Conservation (phyloP, 2,113 vertebrate genomes). For the Vulpes lagopus region DNA sequence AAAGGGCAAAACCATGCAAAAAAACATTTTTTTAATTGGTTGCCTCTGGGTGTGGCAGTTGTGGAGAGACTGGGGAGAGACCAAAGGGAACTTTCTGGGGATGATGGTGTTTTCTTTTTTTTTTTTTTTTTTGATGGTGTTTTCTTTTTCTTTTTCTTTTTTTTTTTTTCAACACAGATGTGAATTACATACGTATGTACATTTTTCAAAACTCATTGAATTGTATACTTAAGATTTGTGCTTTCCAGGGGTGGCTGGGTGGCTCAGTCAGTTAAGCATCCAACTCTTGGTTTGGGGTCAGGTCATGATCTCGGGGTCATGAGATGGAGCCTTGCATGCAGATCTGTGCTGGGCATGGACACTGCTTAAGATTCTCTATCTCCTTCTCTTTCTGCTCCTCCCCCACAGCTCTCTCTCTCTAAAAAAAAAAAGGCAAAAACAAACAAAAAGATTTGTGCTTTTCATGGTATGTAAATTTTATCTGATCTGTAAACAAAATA, state of each 20-base stretch:
- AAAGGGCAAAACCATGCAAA: neutral
- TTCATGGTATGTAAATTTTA: neutral
- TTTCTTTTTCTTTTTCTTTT: too few species aligned
- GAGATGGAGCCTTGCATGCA: neutral
- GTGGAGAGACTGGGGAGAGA: neutral
- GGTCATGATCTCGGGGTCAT: neutral
- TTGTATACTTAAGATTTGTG: neutral
- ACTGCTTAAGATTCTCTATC: neutral
- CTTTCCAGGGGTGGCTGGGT: neutral
- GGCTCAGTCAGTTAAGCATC: neutral
- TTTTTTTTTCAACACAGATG: neutral
- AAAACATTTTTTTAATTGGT: neutral
- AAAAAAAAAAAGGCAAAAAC: neutral
- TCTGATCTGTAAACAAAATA: neutral
- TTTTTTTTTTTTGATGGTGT: too few species aligned
- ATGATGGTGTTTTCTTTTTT: too few species aligned
- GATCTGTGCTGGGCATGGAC: too few species aligned
- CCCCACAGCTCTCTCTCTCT: neutral
- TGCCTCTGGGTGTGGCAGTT: neutral
- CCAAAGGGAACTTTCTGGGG: neutral
- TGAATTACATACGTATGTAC: neutral
- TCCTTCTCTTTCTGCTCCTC: neutral
- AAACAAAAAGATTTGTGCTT: neutral
- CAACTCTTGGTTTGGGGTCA: neutral
- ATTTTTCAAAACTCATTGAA: neutral